A percentile compares a stretch with the other conserved stretches of the same genome.
Evolutionary conservation across 2,888 invertebrate species (phyloP).

Genomic region (Augiades crinisus): DNA sequence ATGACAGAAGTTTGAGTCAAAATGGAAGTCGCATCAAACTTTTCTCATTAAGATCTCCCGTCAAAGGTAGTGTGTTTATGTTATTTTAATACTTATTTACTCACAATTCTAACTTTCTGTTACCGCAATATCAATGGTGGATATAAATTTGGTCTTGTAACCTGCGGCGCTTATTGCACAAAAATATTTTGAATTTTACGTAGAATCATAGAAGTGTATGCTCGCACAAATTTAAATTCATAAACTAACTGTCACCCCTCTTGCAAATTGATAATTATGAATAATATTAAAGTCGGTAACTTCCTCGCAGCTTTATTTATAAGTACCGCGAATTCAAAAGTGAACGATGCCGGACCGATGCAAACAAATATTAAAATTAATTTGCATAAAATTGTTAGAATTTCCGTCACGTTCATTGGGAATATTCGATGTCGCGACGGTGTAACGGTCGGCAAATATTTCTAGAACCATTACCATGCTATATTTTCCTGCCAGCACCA

Average conservation of each 20-base stretch:
- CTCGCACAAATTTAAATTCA: too few species aligned
- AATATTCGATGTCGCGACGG: slow-evolving; percentile 54
- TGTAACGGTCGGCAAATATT: slow-evolving; percentile 61
- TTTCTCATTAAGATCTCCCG: slow-evolving; percentile 78
- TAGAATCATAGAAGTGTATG: too few species aligned
- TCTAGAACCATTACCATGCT: slow-evolving; percentile 53
- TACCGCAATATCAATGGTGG: slow-evolving; percentile 21
- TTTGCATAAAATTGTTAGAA: slow-evolving; percentile 49
- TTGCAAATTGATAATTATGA: slow-evolving; percentile 7
- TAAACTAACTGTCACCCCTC: too few species aligned
- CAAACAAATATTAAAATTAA: slow-evolving; percentile 39
- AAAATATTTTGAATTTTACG: too few species aligned
- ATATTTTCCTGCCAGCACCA: slow-evolving; percentile 46
- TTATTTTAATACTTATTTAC: slow-evolving; percentile 69
- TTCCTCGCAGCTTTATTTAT: slow-evolving; percentile 14
- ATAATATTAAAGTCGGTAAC: not conserved
- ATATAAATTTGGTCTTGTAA: slow-evolving; percentile 12
- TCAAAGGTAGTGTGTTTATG: slow-evolving; percentile 73
- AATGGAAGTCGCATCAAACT: slow-evolving; percentile 77
- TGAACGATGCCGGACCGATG: slow-evolving; percentile 19
- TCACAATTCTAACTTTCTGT: slow-evolving; percentile 54
- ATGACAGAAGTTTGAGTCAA: slow-evolving; percentile 76
- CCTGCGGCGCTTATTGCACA: too few species aligned
- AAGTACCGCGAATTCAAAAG: slow-evolving; percentile 17
- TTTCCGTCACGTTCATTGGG: slow-evolving; percentile 54